Evolutionary conservation across 2,797 vertebrate species (phyloP).

Genomic region (Vireo griseus): DNA sequence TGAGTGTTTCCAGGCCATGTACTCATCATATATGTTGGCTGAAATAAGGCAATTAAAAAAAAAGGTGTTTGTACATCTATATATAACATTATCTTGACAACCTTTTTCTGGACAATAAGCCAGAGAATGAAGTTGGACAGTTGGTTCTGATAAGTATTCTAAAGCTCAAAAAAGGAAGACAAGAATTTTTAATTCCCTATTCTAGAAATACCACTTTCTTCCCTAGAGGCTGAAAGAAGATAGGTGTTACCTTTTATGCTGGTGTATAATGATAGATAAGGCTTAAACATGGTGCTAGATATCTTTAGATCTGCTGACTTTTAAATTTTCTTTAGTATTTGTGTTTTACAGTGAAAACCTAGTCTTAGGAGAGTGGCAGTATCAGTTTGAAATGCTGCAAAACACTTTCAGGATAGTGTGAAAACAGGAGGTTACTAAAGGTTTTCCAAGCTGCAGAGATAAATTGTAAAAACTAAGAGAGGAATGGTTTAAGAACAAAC

Average conservation of each 20-base stretch:
- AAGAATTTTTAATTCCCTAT: not conserved
- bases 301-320: not conserved
- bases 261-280: not conserved
- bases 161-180: not conserved
- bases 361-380: not conserved
- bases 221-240: not conserved
- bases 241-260: not conserved
- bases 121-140: not conserved
- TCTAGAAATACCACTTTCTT: not conserved
- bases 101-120: not conserved
- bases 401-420: not conserved
- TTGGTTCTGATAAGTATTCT: not conserved
- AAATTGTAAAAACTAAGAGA: not conserved
- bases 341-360: not conserved
- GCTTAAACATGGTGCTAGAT: not conserved
- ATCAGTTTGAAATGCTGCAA: not conserved
- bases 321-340: not conserved
- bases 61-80: not conserved
- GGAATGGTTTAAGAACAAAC: not conserved
- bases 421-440: not conserved
- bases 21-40: not conserved
- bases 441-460: not conserved
- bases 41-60: slow-evolving; percentile 5
- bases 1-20: not conserved
- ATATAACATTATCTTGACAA: not conserved